A percentile compares a stretch with the other conserved stretches of the same genome.
These are phyloP conservation scores for Ceraclea dissimilis DNA, from an alignment of 2,888 invertebrate genomes.

Conservation along the genomic window DNA sequence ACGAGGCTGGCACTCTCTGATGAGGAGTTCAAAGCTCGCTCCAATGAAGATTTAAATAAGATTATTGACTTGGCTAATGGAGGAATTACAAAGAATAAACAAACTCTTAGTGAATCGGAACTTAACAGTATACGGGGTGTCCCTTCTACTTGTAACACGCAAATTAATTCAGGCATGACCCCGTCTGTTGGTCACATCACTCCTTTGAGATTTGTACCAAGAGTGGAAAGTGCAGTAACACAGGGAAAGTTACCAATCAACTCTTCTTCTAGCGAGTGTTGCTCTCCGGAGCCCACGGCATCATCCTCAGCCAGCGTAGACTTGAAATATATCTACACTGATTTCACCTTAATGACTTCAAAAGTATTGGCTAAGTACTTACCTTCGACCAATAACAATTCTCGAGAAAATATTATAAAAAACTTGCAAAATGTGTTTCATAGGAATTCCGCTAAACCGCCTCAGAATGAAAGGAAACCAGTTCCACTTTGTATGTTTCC, in stretches of 20 bases:
- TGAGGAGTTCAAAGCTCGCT: conserved; percentile 30
- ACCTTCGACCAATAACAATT: conserved; percentile 29
- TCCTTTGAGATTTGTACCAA: conserved; percentile 11
- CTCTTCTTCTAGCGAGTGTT: too few species aligned
- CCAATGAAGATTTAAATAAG: conserved; percentile 22
- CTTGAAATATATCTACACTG: conserved; percentile 31
- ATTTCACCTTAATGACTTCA: conserved; percentile 34
- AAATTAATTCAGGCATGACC: too few species aligned
- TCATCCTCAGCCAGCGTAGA: conserved; percentile 16
- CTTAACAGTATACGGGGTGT: too few species aligned
- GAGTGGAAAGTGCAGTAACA: too few species aligned
- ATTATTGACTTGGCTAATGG: conserved; percentile 26
- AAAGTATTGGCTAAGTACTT: conserved; percentile 30
- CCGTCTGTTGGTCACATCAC: conserved; percentile 8
- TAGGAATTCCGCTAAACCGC: background rate
- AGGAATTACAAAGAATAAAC: background rate
- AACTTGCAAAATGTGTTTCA: conserved; percentile 26
- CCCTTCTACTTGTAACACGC: too few species aligned
- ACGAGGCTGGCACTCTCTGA: conserved; percentile 32
- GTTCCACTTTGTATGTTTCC: too few species aligned
- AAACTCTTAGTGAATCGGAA: too few species aligned
- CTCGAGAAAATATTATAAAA: conserved; percentile 29
- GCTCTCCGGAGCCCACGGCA: too few species aligned
- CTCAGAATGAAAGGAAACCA: too few species aligned
- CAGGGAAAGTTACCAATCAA: too few species aligned